Base-by-base conservation (phyloP, 1,140 invertebrate genomes). In the Drosophila varians region DNA sequence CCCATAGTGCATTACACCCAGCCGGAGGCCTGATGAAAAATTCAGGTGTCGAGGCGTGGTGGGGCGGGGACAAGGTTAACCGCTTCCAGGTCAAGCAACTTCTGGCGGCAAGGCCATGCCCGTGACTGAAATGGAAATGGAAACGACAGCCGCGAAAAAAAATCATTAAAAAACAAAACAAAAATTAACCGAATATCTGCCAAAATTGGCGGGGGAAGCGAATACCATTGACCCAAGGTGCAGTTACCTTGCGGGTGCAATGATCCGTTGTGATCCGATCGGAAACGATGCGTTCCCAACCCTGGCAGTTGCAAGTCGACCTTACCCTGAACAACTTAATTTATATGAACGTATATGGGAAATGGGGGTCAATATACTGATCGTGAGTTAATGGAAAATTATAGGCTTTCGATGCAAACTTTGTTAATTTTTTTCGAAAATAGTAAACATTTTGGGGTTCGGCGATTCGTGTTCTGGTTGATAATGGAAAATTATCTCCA, bases 211-310 rank as follows among this genome's bases (percentile, higher is more conserved):
- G 43, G 62, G 43, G 65, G 60, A 34, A 65, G 60, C 46, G 42
- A 54, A 86, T 87, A 62, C 64, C 83, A 87, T 82, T 88, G 82
- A 87, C 83, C 83, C 77, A 82, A 74, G 74, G 82, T 88, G 82
- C 82, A 88, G 57, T 87, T 87, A 87, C 82, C 82, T 87, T 87
- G 80, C 55, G 19, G 61, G 80, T 82, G 62, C 80, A 73, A 80
- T 84, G 79, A 72, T 86, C 79, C 43, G 65, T 8, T 49, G 21
- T n/a, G 40, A 21, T 31, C 42, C 9, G 28, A 46, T 64, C 60
- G 60, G 60, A 64, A 64, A 14, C 42, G 56, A 14, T 25, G 36
- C 25, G 56, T 8, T 12, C 31, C n/a, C 79, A 83, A 66, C 79
- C 79, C 79, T 83, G 74, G 75, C 34, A 42, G 38, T 31, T 18